A percentile compares a stretch with the other conserved stretches of the same genome.
These are phyloP conservation scores for Drosophila affinis DNA, from an alignment of 2,888 invertebrate genomes.

Conservation along the genomic window DNA sequence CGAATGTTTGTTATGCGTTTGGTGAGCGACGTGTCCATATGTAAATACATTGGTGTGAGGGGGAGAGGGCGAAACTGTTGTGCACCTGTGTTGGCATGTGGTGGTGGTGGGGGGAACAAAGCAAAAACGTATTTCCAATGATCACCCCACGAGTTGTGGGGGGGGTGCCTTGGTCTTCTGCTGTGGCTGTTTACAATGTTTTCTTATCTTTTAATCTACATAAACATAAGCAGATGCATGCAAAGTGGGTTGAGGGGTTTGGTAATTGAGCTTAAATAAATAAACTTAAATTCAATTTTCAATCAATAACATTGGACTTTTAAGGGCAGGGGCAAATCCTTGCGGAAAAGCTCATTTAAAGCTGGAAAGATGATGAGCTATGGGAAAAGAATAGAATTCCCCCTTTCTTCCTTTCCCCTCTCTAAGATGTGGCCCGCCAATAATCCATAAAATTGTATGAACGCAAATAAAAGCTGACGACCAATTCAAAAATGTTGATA, in stretches of 20 bases:
- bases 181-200: not conserved
- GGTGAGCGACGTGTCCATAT: no score
- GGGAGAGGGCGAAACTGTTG: not conserved
- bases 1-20: not conserved
- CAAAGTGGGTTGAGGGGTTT: not conserved
- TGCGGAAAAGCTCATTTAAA: conserved; percentile 18
- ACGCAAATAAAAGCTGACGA: conserved; percentile 23
- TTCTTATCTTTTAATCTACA: not conserved
- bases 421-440: not conserved
- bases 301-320: not conserved
- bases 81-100: not conserved
- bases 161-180: not conserved
- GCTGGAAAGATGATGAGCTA: not conserved
- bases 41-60: not conserved
- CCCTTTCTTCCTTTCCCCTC: not conserved
- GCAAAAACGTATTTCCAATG: no score
- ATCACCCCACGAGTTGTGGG: no score
- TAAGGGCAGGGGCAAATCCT: not conserved
- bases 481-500: conserved; percentile 13
- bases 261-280: not conserved
- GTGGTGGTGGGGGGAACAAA: no score
- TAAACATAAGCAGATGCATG: no score
- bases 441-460: conserved; percentile 17
- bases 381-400: not conserved
- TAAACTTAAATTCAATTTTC: not conserved